Base-by-base conservation (phyloP, 1,140 invertebrate genomes). In the Zaprionus taronus region DNA sequence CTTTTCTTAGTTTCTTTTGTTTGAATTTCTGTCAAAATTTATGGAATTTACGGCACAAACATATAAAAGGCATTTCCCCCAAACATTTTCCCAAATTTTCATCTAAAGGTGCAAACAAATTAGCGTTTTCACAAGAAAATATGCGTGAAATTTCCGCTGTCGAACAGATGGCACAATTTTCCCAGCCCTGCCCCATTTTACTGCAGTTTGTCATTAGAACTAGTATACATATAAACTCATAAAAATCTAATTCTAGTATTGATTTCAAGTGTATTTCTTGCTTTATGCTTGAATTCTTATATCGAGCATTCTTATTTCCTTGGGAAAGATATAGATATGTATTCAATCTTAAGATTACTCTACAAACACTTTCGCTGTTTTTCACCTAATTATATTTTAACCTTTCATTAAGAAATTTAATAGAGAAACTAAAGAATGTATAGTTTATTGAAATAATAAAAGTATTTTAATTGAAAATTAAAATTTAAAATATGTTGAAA, bases 261-360 rank as follows among this genome's bases (percentile, higher is more conserved):
- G 66, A 83, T 84, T 87, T 81, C 63, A 83, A 75, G 70, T 70
- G 71, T 80, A 80, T 89, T 78, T 83, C 84, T 89, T 80, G 77
- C 73, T 44, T 71, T 22, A 47, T 34, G 34, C 4, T 28, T 31
- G 17, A 51, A 26, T 26, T 26, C 12, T 51, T 49, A 51, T 20
- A 22, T 22, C 22, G 22, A 2, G 22, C 2, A 26, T 26, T 26
- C 12, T 51, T 49, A 51, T 28, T 51, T 20, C 7, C n/a, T 28
- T 12, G 41, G 38, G 36, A 24, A 36, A n/a, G 24, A 26, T 51
- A 38, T 68, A 36, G 7, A 51, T 66, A 55, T 20, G 20, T 51
- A 34, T 60, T 51, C 24, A 61, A 44, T 20, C 55, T 76, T 61
- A 36, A 38, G 34, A 65, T 44, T 72, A 60, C 12, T 51, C 72